Evolutionary conservation across 2,888 invertebrate species (phyloP), one percentile per base, ranked within the genome.

Genomic region (Monoplex corrugatus): DNA sequence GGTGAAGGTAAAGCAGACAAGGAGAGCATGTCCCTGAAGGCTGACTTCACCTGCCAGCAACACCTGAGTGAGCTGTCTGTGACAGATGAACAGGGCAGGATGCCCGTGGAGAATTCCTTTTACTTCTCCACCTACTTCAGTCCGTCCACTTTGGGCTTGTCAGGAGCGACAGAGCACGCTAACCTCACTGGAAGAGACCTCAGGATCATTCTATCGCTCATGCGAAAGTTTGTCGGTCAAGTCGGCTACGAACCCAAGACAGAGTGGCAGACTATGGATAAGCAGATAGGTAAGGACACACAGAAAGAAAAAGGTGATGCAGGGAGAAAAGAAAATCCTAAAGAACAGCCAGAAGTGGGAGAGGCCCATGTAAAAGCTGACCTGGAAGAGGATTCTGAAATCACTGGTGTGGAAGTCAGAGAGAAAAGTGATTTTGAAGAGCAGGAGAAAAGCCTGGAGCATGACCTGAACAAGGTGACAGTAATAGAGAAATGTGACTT

Each of bases 401-500:
- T 0, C n/a, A 28, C 6, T 28, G n/a, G n/a, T n/a, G n/a, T n/a
- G n/a, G 43, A 43, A 23, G 38, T 35, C 75, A 35, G 19, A 35
- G 2, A 16, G 16, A 38, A 75, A 38, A 43, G 23, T 32, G 43
- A 80, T 1, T 0, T 5, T 19, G 78, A 80, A 23, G n/a, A n/a
- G n/a, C n/a, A n/a, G n/a, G n/a, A n/a, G n/a, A n/a, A n/a, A n/a
- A n/a, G n/a, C n/a, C n/a, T n/a, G n/a, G n/a, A n/a, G n/a, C 23
- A 23, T 23, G 13, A 13, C 23, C 57, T 16, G 57, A 57, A 57
- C 13, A 57, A 16, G 57, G 23, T 57, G 57, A 13, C 23, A 23
- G 6, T 80, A 3, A 43, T 10, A 32, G 86, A 86, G 43, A 86
- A 86, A 50, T 40, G 68, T 43, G 86, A 86, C n/a, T 68, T 63